Evolutionary conservation across 1,140 invertebrate species (phyloP), one percentile per base, ranked within the genome.

Genomic region (Drosophila kikkawai): DNA sequence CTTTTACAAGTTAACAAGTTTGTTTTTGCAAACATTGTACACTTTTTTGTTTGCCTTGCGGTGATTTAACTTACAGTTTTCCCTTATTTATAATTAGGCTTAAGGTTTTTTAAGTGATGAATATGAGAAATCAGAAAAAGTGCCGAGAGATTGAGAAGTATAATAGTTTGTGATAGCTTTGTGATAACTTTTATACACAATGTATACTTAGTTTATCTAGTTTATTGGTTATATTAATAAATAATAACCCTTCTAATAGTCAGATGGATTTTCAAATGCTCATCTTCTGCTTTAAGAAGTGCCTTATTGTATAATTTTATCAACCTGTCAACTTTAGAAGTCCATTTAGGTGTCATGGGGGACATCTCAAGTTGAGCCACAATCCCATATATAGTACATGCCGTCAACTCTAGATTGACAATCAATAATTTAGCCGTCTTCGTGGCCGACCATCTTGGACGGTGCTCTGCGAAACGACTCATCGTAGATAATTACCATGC

Each of bases 401-500:
- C 63, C 34, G 37, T 19, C 67, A 37, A 37, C 32, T 39, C 13
- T 70, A 70, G 67, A 70, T 70, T 68, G 64, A 56, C 64, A 70
- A 75, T 75, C 50, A 75, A 75, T 75, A 75, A 74, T 75, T 48
- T 73, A 73, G 32, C 32, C 39, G 44, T 71, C 42, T 57, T 57
- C 32, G 67, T 70, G 22, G 37, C 22, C 37, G 29, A 29, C 22
- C 55, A 17, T 22, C 47, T 58, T 17, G 15, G 17, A 64, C 57
- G 26, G 37, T 17, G 63, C 34, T 50, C 32, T 53, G 66, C 17
- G 74, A 78, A 61, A 61, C 64, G 64, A 68, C 75, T 69, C 75
- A 59, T 68, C 55, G 56, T 29, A 59, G 75, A 60, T 78, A 78
- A 78, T 78, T 78, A 78, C 64, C 64, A 63, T 75, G 70, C 69